Conservation (phyloP, 2,888 invertebrate genomes). For the Drosophila nr. medialis region DNA sequence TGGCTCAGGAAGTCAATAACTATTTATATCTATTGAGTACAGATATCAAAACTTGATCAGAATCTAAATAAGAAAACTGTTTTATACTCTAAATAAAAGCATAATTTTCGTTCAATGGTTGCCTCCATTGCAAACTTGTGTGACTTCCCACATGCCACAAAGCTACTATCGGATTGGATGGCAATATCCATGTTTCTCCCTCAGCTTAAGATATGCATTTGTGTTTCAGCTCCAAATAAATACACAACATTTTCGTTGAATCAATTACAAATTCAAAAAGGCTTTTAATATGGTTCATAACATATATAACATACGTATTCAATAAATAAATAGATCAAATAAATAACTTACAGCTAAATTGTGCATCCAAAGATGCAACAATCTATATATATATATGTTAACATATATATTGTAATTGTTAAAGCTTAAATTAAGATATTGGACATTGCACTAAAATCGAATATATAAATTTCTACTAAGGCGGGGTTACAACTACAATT, state of each 20-base stretch:
- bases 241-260: not conserved
- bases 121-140: not conserved
- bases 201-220: no score
- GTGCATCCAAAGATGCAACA: slow-evolving; percentile 29
- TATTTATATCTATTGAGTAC: not conserved
- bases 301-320: slow-evolving; percentile 44
- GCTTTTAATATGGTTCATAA: slow-evolving; percentile 53
- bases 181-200: not conserved
- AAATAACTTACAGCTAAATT: slow-evolving; percentile 68
- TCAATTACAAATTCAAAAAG: slow-evolving; percentile 10
- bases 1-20: slow-evolving; percentile 16
- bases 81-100: not conserved
- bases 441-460: slow-evolving; percentile 60
- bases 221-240: no score
- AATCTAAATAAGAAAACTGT: not conserved
- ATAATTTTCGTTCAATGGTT: not conserved
- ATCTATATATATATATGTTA: slow-evolving; percentile 1
- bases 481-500: slow-evolving; percentile 68
- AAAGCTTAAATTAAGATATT: slow-evolving; percentile 40
- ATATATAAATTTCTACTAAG: slow-evolving; percentile 62
- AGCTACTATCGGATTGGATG: not conserved
- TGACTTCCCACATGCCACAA: not conserved
- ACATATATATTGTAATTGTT: slow-evolving; percentile 9
- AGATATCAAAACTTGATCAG: not conserved
- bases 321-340: slow-evolving; percentile 66